Evolutionary conservation across 2,888 invertebrate species (phyloP).

Genomic region (Cenopis cana): DNA sequence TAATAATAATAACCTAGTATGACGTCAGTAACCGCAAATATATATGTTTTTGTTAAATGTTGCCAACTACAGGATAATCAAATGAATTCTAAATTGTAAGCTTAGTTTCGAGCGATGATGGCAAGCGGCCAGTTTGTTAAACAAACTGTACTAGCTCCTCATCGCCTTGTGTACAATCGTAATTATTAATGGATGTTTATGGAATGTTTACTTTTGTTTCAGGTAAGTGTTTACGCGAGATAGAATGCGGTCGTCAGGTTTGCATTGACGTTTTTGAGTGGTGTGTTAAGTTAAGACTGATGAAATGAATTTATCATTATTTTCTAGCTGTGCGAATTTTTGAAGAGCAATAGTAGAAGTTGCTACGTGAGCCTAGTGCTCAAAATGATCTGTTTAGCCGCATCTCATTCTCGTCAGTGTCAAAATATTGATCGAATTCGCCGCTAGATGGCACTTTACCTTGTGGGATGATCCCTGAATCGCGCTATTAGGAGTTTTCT

Average conservation of each 20-base stretch:
- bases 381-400: too few relatives aligned
- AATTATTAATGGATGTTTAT: constrained; percentile 18
- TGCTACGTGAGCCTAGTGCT: too few relatives aligned
- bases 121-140: constrained; percentile 22
- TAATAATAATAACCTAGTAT: too few relatives aligned
- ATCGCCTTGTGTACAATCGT: constrained; percentile 14
- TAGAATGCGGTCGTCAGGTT: constrained; percentile 36
- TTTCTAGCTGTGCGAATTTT: too few relatives aligned
- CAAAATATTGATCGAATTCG: too few relatives aligned
- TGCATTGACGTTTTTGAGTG: background rate
- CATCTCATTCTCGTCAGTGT: too few relatives aligned
- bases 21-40: background rate
- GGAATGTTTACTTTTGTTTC: constrained; percentile 50
- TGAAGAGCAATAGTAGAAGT: too few relatives aligned
- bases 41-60: background rate
- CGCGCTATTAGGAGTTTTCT: too few relatives aligned
- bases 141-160: constrained; percentile 4
- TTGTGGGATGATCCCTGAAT: too few relatives aligned
- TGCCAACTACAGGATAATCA: constrained; percentile 14
- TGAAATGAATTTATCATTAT: too few relatives aligned
- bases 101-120: constrained; percentile 27
- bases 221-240: constrained; percentile 54
- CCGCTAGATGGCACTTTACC: too few relatives aligned
- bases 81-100: constrained; percentile 34
- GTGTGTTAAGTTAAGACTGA: too few relatives aligned